Evolutionary conservation across 2,797 vertebrate genomes (phyloP), one percentile per base, ranked within the genome.

Genomic region (Scomberomorus guttatus): DNA sequence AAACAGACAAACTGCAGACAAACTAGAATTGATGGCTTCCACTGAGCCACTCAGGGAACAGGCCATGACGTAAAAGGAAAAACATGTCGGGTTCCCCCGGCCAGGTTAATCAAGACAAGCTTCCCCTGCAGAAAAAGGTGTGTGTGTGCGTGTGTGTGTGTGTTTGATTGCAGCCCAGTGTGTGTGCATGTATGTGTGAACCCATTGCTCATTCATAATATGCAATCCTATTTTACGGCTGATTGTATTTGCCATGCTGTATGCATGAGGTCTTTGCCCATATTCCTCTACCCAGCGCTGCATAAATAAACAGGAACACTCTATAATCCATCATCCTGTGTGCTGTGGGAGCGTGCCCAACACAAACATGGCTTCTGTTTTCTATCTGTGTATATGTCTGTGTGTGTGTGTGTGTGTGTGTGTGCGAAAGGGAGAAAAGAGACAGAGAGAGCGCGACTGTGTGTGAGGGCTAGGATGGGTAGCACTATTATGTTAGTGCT

Each of bases 311-410:
- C 94, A 95, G 85, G 74, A 89, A 81, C 72, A 81, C 68, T 83
- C 87, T 78, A 93, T 93, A 94, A 96, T 95, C 93, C 93, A 95
- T 96, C 95, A 95, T 93, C 78, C 90, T 82, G 87, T 68, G 75
- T 83, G 74, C 90, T 32, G 77, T 77, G 92, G 86, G 92, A 93
- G 91, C 59, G 65, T 87, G 92, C 91, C 92, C 94, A 94, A 93
- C 79, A 91, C 86, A 94, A 94, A 92, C 89, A 93, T 66, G 81
- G 93, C 95, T 96, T 93, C 95, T 96, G 95, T 95, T 96, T 95
- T 95, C 93, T 95, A 92, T 95, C 93, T 95, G 80, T 90, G 77
- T 48, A 59, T 84, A 70, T 75, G 62, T 64, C 62, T 58, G 68
- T 69, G 67, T 77, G 24, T 57, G 27, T 46, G 44, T 57, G 57